Conservation (phyloP, 2,888 invertebrate species). For the Polyploca ridens region DNA sequence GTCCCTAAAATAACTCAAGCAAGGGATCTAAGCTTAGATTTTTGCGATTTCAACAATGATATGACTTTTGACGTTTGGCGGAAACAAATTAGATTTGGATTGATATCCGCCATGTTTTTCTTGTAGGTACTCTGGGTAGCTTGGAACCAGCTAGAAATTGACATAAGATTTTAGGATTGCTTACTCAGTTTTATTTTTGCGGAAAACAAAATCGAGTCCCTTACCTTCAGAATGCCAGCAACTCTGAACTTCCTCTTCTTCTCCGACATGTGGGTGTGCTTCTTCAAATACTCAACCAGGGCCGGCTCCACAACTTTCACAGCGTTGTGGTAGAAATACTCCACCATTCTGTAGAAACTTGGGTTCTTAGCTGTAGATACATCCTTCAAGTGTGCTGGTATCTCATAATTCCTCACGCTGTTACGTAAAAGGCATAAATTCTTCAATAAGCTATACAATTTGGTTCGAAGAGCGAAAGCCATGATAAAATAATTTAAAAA, state of each 20-base stretch:
- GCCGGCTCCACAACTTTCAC: conserved; percentile 80
- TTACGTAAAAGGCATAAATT: conserved; percentile 24
- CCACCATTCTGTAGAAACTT: conserved; percentile 86
- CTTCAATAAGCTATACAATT: conserved; percentile 9
- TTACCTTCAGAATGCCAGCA: conserved; percentile 85
- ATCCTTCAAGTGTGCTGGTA: conserved; percentile 63
- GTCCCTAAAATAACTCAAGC: too few species aligned
- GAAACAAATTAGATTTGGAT: too few species aligned
- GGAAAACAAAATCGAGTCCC: background rate
- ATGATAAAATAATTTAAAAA: conserved; percentile 1
- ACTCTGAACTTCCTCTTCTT: conserved; percentile 86
- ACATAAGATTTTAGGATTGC: too few species aligned
- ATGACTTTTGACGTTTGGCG: too few species aligned
- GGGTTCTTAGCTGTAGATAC: conserved; percentile 72
- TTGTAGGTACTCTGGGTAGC: too few species aligned
- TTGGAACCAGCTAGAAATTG: too few species aligned
- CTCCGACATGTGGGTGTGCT: conserved; percentile 73
- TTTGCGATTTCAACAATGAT: too few species aligned
- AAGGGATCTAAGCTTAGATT: too few species aligned
- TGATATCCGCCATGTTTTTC: too few species aligned
- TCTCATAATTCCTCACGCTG: conserved; percentile 57
- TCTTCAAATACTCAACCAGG: conserved; percentile 78
- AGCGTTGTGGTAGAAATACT: conserved; percentile 88
- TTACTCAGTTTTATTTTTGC: too few species aligned
- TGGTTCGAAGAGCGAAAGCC: conserved; percentile 11